Percentiles rank a stretch among this genome's conserved stretches.
Conservation (phyloP, 2,113 vertebrate genomes). For the Pelmatolapia mariae region DNA sequence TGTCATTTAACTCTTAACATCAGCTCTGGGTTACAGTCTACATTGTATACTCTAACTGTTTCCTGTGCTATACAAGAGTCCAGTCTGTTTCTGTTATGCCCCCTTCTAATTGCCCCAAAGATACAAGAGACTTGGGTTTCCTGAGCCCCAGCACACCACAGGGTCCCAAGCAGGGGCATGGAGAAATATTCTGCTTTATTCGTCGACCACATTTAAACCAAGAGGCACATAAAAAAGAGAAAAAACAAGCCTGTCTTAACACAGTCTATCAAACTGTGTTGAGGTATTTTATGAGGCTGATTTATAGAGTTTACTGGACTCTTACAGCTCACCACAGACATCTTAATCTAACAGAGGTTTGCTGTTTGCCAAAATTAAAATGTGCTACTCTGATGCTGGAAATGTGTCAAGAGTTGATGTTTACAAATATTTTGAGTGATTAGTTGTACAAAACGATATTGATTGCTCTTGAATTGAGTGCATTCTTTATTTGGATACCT, state of each 20-base stretch:
- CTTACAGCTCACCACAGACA: slow-evolving; percentile 19
- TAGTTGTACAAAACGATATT: neutral
- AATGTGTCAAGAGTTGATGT: neutral
- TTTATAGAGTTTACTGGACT: slow-evolving; percentile 15
- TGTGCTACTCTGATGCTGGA: neutral
- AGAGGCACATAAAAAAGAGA: neutral
- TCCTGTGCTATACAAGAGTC: neutral
- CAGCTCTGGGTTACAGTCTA: neutral
- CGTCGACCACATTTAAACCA: neutral
- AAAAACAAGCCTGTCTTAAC: neutral
- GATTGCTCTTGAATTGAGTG: neutral
- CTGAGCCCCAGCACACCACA: neutral
- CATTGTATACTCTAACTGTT: neutral
- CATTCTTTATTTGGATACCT: neutral
- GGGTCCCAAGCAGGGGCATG: neutral
- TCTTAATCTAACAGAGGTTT: slow-evolving; percentile 5
- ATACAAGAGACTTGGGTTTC: slow-evolving; percentile 8
- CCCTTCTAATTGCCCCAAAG: slow-evolving; percentile 8
- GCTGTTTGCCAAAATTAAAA: neutral
- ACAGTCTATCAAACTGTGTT: slow-evolving; percentile 23
- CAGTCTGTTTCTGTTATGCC: neutral
- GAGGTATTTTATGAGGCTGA: slow-evolving; percentile 26
- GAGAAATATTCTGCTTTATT: neutral
- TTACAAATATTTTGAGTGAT: neutral
- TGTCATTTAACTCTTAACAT: neutral